Base-by-base conservation (phyloP, 2,888 invertebrate genomes). In the Drosophila mayaguana region DNA sequence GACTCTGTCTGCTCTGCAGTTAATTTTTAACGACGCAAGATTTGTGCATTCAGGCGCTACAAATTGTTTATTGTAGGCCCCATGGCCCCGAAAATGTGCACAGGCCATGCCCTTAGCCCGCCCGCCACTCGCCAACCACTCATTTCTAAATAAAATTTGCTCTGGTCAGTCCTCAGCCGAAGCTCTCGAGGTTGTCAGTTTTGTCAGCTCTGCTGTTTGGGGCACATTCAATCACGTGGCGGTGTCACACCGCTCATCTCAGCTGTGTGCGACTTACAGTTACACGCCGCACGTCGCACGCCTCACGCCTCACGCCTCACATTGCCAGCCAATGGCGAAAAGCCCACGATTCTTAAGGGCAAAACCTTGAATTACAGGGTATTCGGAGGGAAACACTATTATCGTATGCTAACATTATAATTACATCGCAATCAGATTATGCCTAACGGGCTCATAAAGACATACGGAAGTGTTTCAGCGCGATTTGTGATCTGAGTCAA, bases 41-140 rank as follows among this genome's bases (percentile, higher is more conserved):
- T 88, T 84, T 84, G 89, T 87, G 89, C 89, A 86, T 84, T 86
- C 88, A 89, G 85, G 85, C 89, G 89, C 89, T 89, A 71, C 85
- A 89, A 86, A 86, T 86, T 89, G 85, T 85, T 85, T 85, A 85
- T 85, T 85, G 89, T 89, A 72, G 80, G 70, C 83, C 75, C 72
- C 80, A 70, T 86, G 75, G 77, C 64, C 72, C 72, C 50, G 40
- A 71, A 75, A 62, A 28, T 60, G 55, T 75, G 70, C 72, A 69
- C 53, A 69, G 57, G 63, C 78, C 60, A 67, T 68, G 77, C 78
- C 74, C 75, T 78, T 67, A 50, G 63, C 62, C 53, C 20, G 25
- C 25, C 32, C 62, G 62, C 57, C 77, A 56, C 38, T 66, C 32
- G 32, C 32, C 48, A 56, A 71, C 82, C 59, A 65, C 64, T 71